Evolutionary conservation across 2,113 vertebrate genomes (phyloP).

Genomic region (Microcebus griseorufus): DNA sequence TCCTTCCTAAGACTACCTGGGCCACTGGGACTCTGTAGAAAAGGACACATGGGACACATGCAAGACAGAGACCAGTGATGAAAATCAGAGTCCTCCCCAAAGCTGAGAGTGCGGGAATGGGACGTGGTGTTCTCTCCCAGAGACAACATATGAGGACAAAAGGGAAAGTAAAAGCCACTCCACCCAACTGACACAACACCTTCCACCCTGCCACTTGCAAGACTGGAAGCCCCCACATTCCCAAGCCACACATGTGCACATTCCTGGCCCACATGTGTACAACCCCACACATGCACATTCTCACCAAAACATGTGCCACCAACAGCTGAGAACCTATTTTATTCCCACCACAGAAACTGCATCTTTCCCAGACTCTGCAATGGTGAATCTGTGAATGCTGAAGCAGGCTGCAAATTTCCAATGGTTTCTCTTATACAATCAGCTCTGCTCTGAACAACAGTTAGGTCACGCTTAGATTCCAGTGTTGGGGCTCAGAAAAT

Average conservation of each 20-base stretch:
- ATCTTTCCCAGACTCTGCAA: conserved; percentile 73
- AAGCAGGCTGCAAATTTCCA: conserved; percentile 79
- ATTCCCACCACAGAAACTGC: conserved; percentile 71
- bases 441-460: conserved; percentile 79
- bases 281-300: not conserved
- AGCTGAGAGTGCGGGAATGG: not conserved
- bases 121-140: not conserved
- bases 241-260: not conserved
- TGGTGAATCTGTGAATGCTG: conserved; percentile 63
- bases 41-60: not conserved
- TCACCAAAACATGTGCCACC: conserved; percentile 77
- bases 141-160: not conserved
- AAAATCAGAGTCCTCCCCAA: not conserved
- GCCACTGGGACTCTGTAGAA: not conserved
- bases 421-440: conserved; percentile 84
- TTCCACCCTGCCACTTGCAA: not conserved
- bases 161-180: conserved; percentile 24
- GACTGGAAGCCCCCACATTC: not conserved
- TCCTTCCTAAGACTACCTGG: conserved; percentile 20
- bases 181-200: not conserved
- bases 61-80: not conserved
- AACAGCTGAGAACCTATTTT: conserved; percentile 67
- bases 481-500: not conserved
- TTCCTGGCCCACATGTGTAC: not conserved
- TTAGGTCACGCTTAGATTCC: conserved; percentile 85